phyloP scores from a whole-genome alignment of 2,888 invertebrate genomes.

The Rhingia rostrata region DNA sequence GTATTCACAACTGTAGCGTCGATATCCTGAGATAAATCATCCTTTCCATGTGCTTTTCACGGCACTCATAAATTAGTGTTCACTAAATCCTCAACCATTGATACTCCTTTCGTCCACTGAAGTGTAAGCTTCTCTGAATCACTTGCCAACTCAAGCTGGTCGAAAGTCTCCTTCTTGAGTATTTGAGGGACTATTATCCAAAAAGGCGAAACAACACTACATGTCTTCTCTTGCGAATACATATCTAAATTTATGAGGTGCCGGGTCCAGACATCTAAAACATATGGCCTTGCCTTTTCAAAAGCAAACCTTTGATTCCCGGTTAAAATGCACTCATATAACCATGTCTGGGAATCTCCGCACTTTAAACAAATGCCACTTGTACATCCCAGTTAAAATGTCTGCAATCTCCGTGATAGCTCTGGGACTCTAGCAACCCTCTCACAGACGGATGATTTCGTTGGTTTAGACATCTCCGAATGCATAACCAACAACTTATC shows the following conservation, averaged over 20 bases:
- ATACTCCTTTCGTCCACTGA: too few species aligned
- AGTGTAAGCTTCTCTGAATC: too few species aligned
- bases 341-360: not conserved
- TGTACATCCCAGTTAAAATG: not conserved
- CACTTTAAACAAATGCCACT: slow-evolving; percentile 1
- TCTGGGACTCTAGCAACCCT: not conserved
- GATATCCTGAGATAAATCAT: slow-evolving; percentile 23
- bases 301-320: not conserved
- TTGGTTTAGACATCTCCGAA: not conserved
- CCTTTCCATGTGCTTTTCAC: slow-evolving; percentile 5
- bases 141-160: too few species aligned
- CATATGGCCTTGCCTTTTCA: not conserved
- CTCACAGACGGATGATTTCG: slow-evolving; percentile 1
- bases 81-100: too few species aligned
- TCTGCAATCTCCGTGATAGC: slow-evolving; percentile 9
- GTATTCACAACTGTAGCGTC: not conserved
- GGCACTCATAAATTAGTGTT: too few species aligned
- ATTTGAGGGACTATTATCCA: too few species aligned
- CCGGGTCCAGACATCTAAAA: too few species aligned
- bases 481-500: not conserved
- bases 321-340: not conserved
- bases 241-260: too few species aligned
- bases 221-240: too few species aligned
- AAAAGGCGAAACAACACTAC: too few species aligned
- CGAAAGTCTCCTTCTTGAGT: too few species aligned